These are phyloP conservation scores for Drosophila greeni DNA, from an alignment of 2,888 invertebrate genomes.

Conservation along the genomic window DNA sequence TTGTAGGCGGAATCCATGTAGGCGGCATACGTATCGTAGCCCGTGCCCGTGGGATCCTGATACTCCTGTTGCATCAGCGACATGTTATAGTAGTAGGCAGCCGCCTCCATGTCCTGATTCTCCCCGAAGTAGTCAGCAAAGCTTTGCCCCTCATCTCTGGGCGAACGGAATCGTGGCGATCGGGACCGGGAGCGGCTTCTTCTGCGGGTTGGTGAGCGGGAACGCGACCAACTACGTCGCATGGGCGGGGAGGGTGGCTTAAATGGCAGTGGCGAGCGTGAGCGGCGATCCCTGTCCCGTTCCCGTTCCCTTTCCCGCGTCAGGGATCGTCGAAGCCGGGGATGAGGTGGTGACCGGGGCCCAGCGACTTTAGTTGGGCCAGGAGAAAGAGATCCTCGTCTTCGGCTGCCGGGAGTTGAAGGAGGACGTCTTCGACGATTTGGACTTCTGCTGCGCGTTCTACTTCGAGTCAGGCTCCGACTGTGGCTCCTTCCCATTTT, in stretches of 20 bases:
- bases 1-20: slow-evolving; percentile 66
- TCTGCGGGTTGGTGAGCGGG: slow-evolving; percentile 27
- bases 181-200: slow-evolving; percentile 22
- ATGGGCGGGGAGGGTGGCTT: slow-evolving; percentile 77
- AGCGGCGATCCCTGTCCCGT: slow-evolving; percentile 54
- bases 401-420: slow-evolving; percentile 32
- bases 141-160: slow-evolving; percentile 23
- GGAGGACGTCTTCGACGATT: slow-evolving; percentile 51
- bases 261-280: slow-evolving; percentile 76
- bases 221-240: slow-evolving; percentile 69
- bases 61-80: slow-evolving; percentile 61
- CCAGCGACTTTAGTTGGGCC: slow-evolving; percentile 30
- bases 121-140: slow-evolving; percentile 63
- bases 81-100: slow-evolving; percentile 75
- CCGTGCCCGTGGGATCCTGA: slow-evolving; percentile 54
- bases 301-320: slow-evolving; percentile 44
- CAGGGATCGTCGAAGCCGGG: slow-evolving; percentile 64
- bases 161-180: slow-evolving; percentile 43
- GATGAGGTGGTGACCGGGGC: slow-evolving; percentile 45
- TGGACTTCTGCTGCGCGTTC: slow-evolving; percentile 74
- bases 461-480: slow-evolving; percentile 66
- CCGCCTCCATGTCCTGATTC: slow-evolving; percentile 49
- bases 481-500: slow-evolving; percentile 60
- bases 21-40: slow-evolving; percentile 60
- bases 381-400: slow-evolving; percentile 62